Percentiles rank a stretch among this genome's conserved stretches.
phyloP scores from a whole-genome alignment of 2,113 vertebrate species.

The Nerophis ophidion region DNA sequence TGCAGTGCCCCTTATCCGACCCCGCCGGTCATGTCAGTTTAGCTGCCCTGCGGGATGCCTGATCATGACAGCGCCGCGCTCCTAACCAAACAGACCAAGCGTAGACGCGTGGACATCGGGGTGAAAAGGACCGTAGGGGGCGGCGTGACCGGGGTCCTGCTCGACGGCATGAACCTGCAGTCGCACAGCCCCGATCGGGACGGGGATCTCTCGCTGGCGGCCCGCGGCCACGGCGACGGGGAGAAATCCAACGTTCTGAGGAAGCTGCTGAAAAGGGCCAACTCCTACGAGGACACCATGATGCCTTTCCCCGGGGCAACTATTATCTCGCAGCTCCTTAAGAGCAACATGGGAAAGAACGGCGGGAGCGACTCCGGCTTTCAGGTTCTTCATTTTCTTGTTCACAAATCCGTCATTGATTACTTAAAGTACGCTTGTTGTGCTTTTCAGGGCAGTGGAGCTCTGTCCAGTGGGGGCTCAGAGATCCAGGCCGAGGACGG shows the following conservation, averaged over 20 bases:
- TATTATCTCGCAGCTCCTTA: constrained; percentile 98
- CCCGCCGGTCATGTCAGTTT: constrained; percentile 55
- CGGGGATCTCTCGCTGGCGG: constrained; percentile 90
- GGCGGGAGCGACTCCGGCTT: constrained; percentile 92
- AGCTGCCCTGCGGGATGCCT: constrained; percentile 88
- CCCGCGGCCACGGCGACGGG: constrained; percentile 80
- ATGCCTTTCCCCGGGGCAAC: constrained; percentile 97
- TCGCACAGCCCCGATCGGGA: constrained; percentile 91
- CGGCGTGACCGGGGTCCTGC: constrained; percentile 84
- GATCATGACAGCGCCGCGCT: constrained; percentile 98
- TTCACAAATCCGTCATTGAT: background rate
- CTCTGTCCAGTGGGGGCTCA: constrained; percentile 94
- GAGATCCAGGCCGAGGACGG: constrained; percentile 96
- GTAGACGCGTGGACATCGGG: constrained; percentile 99
- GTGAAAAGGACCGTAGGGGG: constrained; percentile 99
- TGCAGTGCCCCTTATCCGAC: constrained; percentile 80
- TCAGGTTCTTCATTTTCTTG: constrained; percentile 67
- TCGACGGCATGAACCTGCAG: constrained; percentile 90
- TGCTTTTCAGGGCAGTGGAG: constrained; percentile 72
- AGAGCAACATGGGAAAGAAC: constrained; percentile 98
- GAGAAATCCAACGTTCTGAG: constrained; percentile 98
- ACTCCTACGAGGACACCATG: constrained; percentile 96
- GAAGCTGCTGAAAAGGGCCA: constrained; percentile 97
- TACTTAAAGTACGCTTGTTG: background rate
- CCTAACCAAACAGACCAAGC: constrained; percentile 99